Conservation (phyloP, 2,797 vertebrate species). For the Ceryle rudis region DNA sequence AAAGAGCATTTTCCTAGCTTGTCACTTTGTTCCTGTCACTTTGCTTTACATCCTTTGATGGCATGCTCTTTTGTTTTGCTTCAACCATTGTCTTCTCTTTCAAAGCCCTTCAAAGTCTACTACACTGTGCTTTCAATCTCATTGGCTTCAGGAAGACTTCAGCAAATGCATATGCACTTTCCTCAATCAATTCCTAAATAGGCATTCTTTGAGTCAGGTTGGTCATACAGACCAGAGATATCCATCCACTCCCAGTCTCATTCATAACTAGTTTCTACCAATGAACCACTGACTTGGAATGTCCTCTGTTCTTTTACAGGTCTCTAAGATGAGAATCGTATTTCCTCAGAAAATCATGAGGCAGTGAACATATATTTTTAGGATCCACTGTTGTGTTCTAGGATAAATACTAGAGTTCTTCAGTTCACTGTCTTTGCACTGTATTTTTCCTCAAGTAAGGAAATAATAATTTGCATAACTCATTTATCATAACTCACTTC, state of each 20-base stretch:
- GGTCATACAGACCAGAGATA: background rate
- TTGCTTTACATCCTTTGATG: constrained; percentile 62
- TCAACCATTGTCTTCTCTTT: constrained; percentile 54
- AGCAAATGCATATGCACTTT: constrained; percentile 15
- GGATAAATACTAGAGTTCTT: background rate
- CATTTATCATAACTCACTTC: background rate
- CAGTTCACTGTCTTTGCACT: background rate
- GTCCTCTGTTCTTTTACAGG: background rate
- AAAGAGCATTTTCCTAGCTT: constrained; percentile 63
- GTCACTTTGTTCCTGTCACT: constrained; percentile 63
- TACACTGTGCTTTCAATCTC: constrained; percentile 44
- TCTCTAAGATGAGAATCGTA: background rate
- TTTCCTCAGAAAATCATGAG: background rate
- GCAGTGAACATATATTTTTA: background rate
- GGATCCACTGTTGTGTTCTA: background rate
- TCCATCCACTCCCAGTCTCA: background rate
- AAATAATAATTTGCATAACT: background rate
- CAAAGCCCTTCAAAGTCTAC: constrained; percentile 49
- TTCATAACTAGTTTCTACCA: background rate
- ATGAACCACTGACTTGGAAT: background rate
- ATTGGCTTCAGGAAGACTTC: constrained; percentile 7
- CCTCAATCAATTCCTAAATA: background rate
- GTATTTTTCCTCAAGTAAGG: background rate
- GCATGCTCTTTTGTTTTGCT: constrained; percentile 65
- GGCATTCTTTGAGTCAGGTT: background rate